A percentile compares a stretch with the other conserved stretches of the same genome.
Conservation (phyloP, 2,113 vertebrate species). For the Ancistrus triradiatus region DNA sequence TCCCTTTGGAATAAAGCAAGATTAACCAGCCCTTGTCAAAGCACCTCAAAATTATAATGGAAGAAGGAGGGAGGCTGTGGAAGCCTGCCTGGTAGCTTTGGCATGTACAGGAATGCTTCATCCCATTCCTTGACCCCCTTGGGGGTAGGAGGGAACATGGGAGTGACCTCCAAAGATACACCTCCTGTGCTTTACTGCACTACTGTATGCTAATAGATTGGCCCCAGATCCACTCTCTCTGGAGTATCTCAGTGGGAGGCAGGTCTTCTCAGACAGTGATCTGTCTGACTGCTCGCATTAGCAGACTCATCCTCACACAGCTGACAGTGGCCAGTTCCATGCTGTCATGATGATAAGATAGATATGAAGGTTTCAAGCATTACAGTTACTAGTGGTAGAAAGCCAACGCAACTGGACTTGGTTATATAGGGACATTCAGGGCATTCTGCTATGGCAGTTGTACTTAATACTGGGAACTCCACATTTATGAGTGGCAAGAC, state of each 20-base stretch:
- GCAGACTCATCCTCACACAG: constrained; percentile 20
- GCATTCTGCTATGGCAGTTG: too few relatives aligned
- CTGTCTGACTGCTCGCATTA: constrained; percentile 26
- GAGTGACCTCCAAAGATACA: constrained; percentile 11
- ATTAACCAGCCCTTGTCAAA: not conserved
- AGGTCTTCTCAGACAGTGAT: constrained; percentile 14
- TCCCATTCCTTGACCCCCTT: constrained; percentile 17
- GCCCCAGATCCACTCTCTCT: constrained; percentile 16
- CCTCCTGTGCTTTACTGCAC: constrained; percentile 31
- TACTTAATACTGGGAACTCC: too few relatives aligned
- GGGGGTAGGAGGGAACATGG: constrained; percentile 4
- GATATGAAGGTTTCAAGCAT: too few relatives aligned
- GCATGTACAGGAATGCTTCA: constrained; percentile 25
- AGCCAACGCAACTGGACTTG: too few relatives aligned
- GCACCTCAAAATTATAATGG: not conserved
- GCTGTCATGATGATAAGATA: not conserved
- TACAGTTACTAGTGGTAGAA: too few relatives aligned
- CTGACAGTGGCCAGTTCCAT: not conserved
- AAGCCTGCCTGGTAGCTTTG: constrained; percentile 23
- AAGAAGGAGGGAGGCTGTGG: not conserved
- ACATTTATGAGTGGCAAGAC: too few relatives aligned
- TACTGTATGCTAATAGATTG: constrained; percentile 44
- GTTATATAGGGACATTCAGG: too few relatives aligned
- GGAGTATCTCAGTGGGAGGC: constrained; percentile 25
- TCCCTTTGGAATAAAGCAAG: not conserved